Conservation (phyloP, 2,888 invertebrate species). For the Scaptomyza tumidula region DNA sequence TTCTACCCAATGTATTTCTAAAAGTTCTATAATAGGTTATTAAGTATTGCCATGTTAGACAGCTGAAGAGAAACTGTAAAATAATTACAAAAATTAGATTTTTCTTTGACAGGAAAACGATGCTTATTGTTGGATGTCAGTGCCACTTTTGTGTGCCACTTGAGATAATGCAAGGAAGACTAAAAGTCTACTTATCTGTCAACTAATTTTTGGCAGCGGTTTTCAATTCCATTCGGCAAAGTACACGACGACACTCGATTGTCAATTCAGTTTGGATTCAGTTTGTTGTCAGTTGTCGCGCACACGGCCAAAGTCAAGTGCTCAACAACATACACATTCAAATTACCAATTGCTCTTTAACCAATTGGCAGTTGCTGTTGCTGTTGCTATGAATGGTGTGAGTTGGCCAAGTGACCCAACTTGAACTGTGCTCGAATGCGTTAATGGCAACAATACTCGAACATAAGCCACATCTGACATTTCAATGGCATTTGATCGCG, state of each 20-base stretch:
- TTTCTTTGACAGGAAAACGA: background rate
- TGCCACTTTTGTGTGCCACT: conserved; percentile 28
- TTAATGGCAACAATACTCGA: conserved; percentile 18
- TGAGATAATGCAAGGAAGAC: conserved; percentile 16
- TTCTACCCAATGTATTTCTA: too few relatives aligned
- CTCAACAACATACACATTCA: conserved; percentile 12
- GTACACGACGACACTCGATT: conserved; percentile 20
- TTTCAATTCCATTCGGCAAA: conserved; percentile 15
- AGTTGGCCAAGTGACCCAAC: conserved; percentile 39
- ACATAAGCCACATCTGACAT: conserved; percentile 38
- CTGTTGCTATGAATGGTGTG: background rate
- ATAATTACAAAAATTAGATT: too few relatives aligned
- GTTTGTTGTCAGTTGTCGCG: conserved; percentile 36
- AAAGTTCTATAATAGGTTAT: too few relatives aligned
- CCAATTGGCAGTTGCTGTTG: conserved; percentile 16
- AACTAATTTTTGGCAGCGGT: conserved; percentile 49
- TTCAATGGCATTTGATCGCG: conserved; percentile 65
- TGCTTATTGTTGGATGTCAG: conserved; percentile 5
- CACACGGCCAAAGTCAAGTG: conserved; percentile 32
- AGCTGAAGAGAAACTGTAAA: too few relatives aligned
- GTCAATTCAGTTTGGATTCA: conserved; percentile 18
- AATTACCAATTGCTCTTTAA: background rate
- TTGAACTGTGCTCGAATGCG: conserved; percentile 27
- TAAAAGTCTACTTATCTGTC: background rate
- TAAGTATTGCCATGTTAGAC: too few relatives aligned